Evolutionary conservation across 2,888 invertebrate genomes (phyloP).

Genomic region (Nemapogon koenigi): DNA sequence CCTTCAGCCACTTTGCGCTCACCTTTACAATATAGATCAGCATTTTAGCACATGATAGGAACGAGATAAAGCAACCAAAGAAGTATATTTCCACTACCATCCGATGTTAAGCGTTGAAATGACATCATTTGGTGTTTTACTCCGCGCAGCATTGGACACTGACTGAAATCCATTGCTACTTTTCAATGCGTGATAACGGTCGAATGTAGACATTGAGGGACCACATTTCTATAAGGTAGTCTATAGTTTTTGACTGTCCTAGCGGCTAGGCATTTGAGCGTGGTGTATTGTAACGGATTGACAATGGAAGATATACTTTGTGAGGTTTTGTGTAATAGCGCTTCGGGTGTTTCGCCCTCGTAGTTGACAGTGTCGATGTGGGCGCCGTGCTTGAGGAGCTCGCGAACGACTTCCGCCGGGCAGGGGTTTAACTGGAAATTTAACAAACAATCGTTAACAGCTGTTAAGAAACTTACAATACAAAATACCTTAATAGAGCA

Average conservation of each 20-base stretch:
- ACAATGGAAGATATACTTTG: slow-evolving; percentile 71
- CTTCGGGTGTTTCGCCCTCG: slow-evolving; percentile 77
- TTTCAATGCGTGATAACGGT: slow-evolving; percentile 52
- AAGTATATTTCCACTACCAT: no score
- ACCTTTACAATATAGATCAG: no score
- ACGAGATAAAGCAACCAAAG: no score
- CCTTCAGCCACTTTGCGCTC: no score
- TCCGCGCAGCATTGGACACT: no score
- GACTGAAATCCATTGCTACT: neutral
- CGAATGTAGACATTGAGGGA: slow-evolving; percentile 60
- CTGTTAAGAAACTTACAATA: no score
- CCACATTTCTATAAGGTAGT: slow-evolving; percentile 66
- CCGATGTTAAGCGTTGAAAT: no score
- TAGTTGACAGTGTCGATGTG: slow-evolving; percentile 85
- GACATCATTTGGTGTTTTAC: no score
- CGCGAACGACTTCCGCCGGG: slow-evolving; percentile 72
- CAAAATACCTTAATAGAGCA: no score
- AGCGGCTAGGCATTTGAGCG: slow-evolving; percentile 87
- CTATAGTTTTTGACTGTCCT: slow-evolving; percentile 76
- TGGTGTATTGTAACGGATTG: slow-evolving; percentile 79
- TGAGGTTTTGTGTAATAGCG: slow-evolving; percentile 63
- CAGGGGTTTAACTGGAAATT: slow-evolving; percentile 62
- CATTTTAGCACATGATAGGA: no score
- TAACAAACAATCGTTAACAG: no score
- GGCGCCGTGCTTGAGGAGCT: slow-evolving; percentile 80